Percentiles rank a stretch among this genome's conserved stretches.
These are phyloP conservation scores for Arizona elegans DNA, from an alignment of 2,113 vertebrate genomes.

Conservation along the genomic window DNA sequence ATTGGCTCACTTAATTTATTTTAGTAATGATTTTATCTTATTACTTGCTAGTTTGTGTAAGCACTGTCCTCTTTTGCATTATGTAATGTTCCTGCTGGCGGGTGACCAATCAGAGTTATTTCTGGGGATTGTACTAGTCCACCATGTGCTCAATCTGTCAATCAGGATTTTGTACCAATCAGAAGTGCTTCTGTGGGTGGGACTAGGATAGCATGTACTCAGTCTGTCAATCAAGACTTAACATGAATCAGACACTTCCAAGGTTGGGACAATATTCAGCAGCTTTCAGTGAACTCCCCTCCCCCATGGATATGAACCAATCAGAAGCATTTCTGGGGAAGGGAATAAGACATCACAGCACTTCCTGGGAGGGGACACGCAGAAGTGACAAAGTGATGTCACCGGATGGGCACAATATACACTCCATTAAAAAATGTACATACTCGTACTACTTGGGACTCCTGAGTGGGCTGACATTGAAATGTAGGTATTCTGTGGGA, in stretches of 20 bases:
- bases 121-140: background rate
- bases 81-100: background rate
- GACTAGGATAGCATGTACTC: background rate
- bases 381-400: background rate
- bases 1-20: background rate
- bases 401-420: background rate
- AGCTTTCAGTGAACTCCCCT: background rate
- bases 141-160: background rate
- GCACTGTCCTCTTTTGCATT: no score
- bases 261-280: background rate
- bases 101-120: background rate
- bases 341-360: background rate
- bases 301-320: background rate
- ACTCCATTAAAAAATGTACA: background rate
- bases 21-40: background rate
- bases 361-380: background rate
- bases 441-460: background rate
- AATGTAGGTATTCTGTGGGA: background rate
- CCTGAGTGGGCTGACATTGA: background rate
- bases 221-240: background rate
- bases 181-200: background rate
- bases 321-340: background rate
- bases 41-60: background rate
- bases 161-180: background rate
- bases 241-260: background rate